These are phyloP conservation scores for Numenius arquata DNA, from an alignment of 2,113 vertebrate species.

Conservation along the genomic window DNA sequence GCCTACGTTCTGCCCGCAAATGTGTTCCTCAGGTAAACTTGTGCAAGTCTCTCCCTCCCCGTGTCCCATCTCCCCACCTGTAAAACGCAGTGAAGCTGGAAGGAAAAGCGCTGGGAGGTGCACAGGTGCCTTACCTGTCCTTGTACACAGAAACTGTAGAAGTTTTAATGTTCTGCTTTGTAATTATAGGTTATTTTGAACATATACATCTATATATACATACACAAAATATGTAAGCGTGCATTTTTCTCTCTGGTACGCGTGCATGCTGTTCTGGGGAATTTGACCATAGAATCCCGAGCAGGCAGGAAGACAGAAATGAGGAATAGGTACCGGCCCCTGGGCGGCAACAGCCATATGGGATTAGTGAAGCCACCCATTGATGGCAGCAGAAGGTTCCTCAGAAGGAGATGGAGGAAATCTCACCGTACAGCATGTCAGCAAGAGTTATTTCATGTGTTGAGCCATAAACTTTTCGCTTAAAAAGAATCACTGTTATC, in stretches of 20 bases:
- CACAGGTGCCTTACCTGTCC: too few relatives aligned
- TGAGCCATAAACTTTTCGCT: background rate
- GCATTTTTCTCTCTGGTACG: background rate
- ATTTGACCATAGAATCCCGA: background rate
- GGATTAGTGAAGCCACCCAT: background rate
- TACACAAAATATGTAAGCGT: background rate
- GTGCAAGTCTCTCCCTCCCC: background rate
- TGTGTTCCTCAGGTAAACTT: background rate
- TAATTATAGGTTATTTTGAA: background rate
- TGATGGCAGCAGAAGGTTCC: too few relatives aligned
- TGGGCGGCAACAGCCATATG: fast-evolving
- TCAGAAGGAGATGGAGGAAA: background rate
- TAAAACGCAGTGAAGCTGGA: background rate
- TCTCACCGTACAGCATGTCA: fast-evolving
- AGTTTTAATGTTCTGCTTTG: background rate
- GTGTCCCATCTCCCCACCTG: background rate
- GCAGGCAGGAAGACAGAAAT: background rate
- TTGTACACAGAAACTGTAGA: background rate
- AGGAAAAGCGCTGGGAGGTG: background rate
- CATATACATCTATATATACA: background rate
- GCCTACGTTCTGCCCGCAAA: background rate
- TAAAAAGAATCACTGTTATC: background rate
- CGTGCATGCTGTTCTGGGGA: background rate
- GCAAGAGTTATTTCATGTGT: background rate
- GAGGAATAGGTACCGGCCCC: background rate